Conservation (phyloP, 2,113 vertebrate species). For the Festucalex cinctus region DNA sequence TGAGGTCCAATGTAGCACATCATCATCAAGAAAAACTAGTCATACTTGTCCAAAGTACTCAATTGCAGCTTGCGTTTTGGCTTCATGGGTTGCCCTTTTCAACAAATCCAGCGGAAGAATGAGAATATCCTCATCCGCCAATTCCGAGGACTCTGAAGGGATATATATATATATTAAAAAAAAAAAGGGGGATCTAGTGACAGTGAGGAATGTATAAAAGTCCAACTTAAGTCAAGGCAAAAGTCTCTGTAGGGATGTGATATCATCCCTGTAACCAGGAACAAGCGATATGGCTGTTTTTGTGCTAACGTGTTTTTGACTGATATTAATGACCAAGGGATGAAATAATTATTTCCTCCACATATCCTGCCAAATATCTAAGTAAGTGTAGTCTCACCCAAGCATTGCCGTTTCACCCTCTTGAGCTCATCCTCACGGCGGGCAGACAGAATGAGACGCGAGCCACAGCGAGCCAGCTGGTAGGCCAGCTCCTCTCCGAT, state of each 20-base stretch:
- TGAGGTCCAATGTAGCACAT: neutral
- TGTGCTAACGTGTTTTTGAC: too few species aligned
- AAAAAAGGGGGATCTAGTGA: slow-evolving; percentile 7
- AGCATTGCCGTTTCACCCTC: slow-evolving; percentile 82
- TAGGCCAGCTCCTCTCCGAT: slow-evolving; percentile 90
- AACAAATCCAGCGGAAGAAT: slow-evolving; percentile 88
- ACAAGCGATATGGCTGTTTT: neutral
- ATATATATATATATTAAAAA: too few species aligned
- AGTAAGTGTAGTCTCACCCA: slow-evolving; percentile 73
- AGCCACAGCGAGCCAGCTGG: slow-evolving; percentile 83
- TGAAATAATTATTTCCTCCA: too few species aligned
- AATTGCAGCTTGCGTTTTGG: slow-evolving; percentile 77
- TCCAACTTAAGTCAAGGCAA: neutral
- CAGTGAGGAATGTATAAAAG: slow-evolving; percentile 3
- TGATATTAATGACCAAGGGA: too few species aligned
- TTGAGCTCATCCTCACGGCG: slow-evolving; percentile 81
- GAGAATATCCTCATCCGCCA: slow-evolving; percentile 82
- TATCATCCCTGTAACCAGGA: neutral
- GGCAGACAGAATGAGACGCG: slow-evolving; percentile 83
- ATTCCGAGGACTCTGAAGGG: slow-evolving; percentile 73
- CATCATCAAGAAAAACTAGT: neutral
- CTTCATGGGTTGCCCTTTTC: slow-evolving; percentile 77
- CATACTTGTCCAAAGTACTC: slow-evolving; percentile 86
- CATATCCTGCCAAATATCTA: too few species aligned
- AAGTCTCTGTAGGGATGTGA: neutral